These are phyloP conservation scores for Pelodytes ibericus DNA, from an alignment of 2,797 vertebrate genomes.

Conservation along the genomic window DNA sequence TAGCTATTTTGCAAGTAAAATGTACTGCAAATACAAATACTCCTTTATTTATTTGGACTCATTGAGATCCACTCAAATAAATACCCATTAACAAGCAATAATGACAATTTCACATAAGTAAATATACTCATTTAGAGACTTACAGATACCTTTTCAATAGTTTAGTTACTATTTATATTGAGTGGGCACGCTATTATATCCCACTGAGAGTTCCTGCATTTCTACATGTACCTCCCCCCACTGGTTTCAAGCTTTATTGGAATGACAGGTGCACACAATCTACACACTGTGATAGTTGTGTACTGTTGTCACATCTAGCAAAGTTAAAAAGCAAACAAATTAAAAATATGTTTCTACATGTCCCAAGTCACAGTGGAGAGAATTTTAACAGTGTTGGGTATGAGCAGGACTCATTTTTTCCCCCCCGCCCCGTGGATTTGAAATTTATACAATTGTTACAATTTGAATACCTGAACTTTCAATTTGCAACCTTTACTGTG, in stretches of 20 bases:
- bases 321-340: not conserved
- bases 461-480: no score
- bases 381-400: not conserved
- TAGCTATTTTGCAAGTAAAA: conserved; percentile 9
- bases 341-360: not conserved
- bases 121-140: conserved; percentile 12
- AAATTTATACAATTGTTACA: no score
- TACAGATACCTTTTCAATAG: not conserved
- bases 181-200: conserved; percentile 12
- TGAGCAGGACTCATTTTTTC: no score
- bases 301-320: not conserved
- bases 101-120: conserved; percentile 9
- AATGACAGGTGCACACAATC: not conserved
- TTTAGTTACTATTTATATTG: conserved; percentile 26
- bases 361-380: not conserved
- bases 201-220: conserved; percentile 13
- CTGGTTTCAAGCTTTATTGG: not conserved
- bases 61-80: conserved; percentile 27
- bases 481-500: no score
- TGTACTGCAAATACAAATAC: not conserved
- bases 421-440: no score
- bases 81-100: conserved; percentile 19
- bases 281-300: not conserved
- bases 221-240: conserved; percentile 4
- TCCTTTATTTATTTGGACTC: conserved; percentile 29